Percentiles rank a stretch among this genome's conserved stretches.
phyloP scores from a whole-genome alignment of 2,797 vertebrate species.

The Microtus obscurus region DNA sequence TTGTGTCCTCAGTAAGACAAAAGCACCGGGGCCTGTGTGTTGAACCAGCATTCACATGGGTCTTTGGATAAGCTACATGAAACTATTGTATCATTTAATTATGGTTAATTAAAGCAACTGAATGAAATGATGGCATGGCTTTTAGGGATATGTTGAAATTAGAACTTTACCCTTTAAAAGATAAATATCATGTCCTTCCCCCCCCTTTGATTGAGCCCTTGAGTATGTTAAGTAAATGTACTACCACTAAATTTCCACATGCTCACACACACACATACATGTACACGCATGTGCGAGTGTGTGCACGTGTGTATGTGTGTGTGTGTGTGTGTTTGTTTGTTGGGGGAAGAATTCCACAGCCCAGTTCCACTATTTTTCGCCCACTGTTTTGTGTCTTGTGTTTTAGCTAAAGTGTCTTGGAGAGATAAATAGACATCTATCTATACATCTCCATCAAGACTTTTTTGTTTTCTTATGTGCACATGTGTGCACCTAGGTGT shows the following conservation, averaged over 20 bases:
- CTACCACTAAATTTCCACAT: too few relatives aligned
- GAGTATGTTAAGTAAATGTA: neutral
- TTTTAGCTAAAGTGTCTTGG: slow-evolving; percentile 15
- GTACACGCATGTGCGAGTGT: neutral
- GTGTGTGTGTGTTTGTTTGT: neutral
- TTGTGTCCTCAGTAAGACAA: neutral
- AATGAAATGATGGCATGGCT: slow-evolving; percentile 4
- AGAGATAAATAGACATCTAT: neutral
- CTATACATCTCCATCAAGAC: neutral
- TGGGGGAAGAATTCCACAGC: neutral
- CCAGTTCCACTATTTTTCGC: neutral
- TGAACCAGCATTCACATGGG: neutral
- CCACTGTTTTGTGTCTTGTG: neutral
- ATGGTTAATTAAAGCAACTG: neutral
- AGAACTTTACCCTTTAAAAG: slow-evolving; percentile 31
- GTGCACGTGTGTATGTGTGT: neutral
- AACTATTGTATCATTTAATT: slow-evolving; percentile 24
- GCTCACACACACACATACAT: too few relatives aligned
- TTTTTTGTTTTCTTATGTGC: neutral
- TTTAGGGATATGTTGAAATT: slow-evolving; percentile 39
- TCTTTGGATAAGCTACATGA: neutral
- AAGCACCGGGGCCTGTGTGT: neutral
- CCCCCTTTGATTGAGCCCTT: neutral
- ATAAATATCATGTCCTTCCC: neutral
- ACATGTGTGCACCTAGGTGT: neutral